These are phyloP conservation scores for Disparrhopalites patrizii DNA, from an alignment of 2,888 invertebrate genomes.

Conservation along the genomic window DNA sequence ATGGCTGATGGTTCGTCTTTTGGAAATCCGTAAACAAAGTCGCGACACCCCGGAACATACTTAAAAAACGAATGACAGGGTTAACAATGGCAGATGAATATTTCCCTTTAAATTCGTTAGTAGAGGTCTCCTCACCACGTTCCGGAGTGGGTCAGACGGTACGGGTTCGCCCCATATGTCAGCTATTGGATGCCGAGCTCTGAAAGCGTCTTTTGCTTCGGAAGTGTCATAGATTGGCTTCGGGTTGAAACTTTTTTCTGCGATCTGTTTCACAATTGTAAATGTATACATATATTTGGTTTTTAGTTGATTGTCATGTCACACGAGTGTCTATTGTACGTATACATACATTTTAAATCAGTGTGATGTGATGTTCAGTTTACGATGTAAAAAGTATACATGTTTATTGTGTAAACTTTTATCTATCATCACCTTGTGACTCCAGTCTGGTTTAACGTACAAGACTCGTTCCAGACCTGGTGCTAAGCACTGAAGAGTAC, in stretches of 20 bases:
- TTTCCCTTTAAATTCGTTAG: too few species aligned
- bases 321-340: too few species aligned
- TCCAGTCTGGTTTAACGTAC: conserved; percentile 29
- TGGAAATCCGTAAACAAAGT: conserved; percentile 24
- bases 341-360: too few species aligned
- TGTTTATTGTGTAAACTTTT: background rate
- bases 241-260: conserved; percentile 16
- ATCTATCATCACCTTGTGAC: conserved; percentile 17
- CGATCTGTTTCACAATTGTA: background rate
- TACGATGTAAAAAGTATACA: too few species aligned
- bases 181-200: conserved; percentile 13
- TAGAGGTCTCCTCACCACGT: conserved; percentile 22
- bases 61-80: background rate
- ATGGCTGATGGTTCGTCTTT: conserved; percentile 24
- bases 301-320: background rate
- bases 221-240: conserved; percentile 25
- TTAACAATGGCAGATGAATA: background rate
- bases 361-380: too few species aligned
- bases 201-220: conserved; percentile 25
- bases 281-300: background rate
- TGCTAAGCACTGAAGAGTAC: conserved; percentile 8
- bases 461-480: conserved; percentile 10
- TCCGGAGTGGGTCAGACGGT: conserved; percentile 8
- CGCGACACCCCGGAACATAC: background rate
- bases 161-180: conserved; percentile 28